These are phyloP conservation scores for Struthio camelus DNA, from an alignment of 2,113 vertebrate species.

Conservation along the genomic window DNA sequence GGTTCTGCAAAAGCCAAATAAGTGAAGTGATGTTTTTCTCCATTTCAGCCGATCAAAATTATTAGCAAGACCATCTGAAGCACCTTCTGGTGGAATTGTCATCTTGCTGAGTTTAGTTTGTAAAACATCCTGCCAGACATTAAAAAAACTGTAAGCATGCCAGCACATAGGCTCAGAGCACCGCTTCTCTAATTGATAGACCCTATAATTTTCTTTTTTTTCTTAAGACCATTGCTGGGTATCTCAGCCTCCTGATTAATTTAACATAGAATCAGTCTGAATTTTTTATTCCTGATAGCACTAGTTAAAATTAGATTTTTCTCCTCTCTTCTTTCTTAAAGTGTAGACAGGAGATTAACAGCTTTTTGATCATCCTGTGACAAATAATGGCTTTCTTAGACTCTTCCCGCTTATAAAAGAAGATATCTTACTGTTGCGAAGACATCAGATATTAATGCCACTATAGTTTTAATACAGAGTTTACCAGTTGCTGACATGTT, in stretches of 20 bases:
- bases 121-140: slow-evolving; percentile 77
- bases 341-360: slow-evolving; percentile 44
- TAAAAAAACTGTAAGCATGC: slow-evolving; percentile 68
- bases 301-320: slow-evolving; percentile 39
- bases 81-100: slow-evolving; percentile 80
- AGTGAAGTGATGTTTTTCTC: slow-evolving; percentile 70
- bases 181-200: slow-evolving; percentile 46
- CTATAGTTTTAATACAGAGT: neutral
- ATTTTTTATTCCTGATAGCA: neutral
- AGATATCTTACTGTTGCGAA: neutral
- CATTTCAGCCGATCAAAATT: slow-evolving; percentile 76
- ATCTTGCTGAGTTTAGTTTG: slow-evolving; percentile 79
- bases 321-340: neutral
- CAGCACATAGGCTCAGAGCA: slow-evolving; percentile 61
- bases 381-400: slow-evolving; percentile 15
- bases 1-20: slow-evolving; percentile 71
- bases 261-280: neutral
- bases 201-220: slow-evolving; percentile 36
- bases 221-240: slow-evolving; percentile 15
- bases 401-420: neutral
- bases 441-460: neutral
- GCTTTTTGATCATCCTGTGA: slow-evolving; percentile 16
- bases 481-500: neutral
- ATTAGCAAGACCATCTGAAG: slow-evolving; percentile 82
- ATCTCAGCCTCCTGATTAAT: neutral